Evolutionary conservation across 1,140 invertebrate species (phyloP), one percentile per base, ranked within the genome.

Genomic region (Prorops nasuta): DNA sequence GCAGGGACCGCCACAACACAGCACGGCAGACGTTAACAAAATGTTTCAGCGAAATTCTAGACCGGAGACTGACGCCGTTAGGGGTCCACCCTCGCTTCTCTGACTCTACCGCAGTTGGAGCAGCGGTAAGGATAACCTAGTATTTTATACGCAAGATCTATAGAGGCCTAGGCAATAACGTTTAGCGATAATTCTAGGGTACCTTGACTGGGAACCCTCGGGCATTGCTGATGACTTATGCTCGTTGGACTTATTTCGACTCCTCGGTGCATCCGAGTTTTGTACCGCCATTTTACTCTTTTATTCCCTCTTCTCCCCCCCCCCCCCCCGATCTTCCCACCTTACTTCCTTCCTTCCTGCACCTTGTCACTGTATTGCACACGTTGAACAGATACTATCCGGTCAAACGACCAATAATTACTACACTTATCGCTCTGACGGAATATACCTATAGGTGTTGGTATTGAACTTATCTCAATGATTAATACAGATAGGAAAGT

Each of bases 161-260:
- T 74, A 64, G 73, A 72, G 24, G 69, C 69, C 73, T 77, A 76
- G 70, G 73, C 71, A 74, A 73, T 75, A 77, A 72, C 71, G 69
- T 72, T 77, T 76, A 75, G 67, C 68, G 66, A 74, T 77, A 77
- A 77, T 76, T 73, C 71, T 76, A 77, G 71, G 72, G 72, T 75
- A 66, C 58, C 60, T 61, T 42, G 44, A 12, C 44, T 53, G 51
- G 31, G 48, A 44, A 34, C 60, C 71, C 65, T 64, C 56, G 28
- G 68, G 69, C 64, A 44, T 51, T 60, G 50, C 43, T 49, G 60
- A 71, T 72, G 67, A 72, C 66, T 73, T 71, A 72, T 68, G 65
- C 67, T 62, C 40, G 48, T 18, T 54, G 12, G 48, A 60, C 40
- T 60, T 60, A 61, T 61, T 60, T 60, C 31, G 56, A 59, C 45